Percentiles rank a stretch among this genome's conserved stretches.
Conservation (phyloP, 2,797 vertebrate species). For the Lepilemur ruficaudatus region DNA sequence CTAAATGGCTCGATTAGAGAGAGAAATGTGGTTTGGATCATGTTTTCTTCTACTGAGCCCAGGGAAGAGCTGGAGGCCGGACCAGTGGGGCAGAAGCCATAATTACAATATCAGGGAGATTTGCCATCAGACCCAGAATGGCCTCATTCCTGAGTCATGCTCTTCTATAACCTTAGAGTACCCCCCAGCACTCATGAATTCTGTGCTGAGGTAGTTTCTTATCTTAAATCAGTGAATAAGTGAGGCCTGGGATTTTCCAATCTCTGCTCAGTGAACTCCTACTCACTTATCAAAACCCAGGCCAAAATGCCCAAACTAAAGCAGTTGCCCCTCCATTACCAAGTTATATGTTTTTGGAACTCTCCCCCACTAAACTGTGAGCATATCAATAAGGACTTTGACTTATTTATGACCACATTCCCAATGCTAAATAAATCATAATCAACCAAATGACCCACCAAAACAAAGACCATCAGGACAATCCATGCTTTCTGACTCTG, state of each 20-base stretch:
- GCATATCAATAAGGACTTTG: background rate
- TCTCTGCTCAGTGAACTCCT: background rate
- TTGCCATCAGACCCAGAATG: background rate
- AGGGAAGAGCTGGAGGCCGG: background rate
- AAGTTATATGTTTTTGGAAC: background rate
- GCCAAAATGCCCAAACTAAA: background rate
- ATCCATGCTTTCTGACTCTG: background rate
- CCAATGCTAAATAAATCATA: background rate
- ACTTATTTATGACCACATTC: background rate
- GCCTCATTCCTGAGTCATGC: constrained; percentile 20
- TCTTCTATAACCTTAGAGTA: background rate
- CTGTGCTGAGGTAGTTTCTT: background rate
- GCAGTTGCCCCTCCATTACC: background rate
- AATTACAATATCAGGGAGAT: background rate
- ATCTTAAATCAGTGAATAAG: background rate
- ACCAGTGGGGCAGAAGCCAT: background rate
- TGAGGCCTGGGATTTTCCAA: background rate
- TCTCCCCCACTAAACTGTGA: background rate
- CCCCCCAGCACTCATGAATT: background rate
- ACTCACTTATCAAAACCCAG: constrained; percentile 14
- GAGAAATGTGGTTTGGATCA: background rate
- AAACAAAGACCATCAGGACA: background rate
- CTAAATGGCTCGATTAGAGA: background rate
- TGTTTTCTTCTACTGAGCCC: background rate
- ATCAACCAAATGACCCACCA: background rate